Evolutionary conservation across 2,888 invertebrate genomes (phyloP), one percentile per base, ranked within the genome.

Genomic region (Cerastis leucographa): DNA sequence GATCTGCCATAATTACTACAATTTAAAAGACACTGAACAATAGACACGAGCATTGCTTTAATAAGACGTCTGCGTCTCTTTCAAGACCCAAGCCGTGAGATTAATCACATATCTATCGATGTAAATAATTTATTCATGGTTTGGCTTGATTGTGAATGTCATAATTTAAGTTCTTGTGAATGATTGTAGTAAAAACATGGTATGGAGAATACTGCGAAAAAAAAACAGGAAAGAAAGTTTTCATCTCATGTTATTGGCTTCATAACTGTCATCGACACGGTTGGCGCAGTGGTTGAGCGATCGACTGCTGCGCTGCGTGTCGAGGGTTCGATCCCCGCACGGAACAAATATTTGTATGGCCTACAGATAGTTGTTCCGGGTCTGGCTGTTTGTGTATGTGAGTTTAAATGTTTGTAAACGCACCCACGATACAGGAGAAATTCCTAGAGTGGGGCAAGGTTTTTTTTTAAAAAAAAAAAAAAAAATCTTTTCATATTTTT

Each of bases 71-170:
- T 49, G 42, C 19, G 7, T 59, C 4, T 49, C 19, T 9, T 61
- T 40, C 19, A 67, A 12, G n/a, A 0, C 4, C 3, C 29, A 22
- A 65, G 69, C 64, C n/a, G 49, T 22, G 19, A 35, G 0, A 14
- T 56, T 25, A n/a, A 51, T 66, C 65, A 71, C 44, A 25, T 35
- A 49, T 29, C 12, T 14, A 56, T 42, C 9, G 56, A 25, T 51
- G 17, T 25, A 7, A 8, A 25, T 59, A 66, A 78, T 78, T 22
- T 78, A 78, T 66, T 51, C 66, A 54, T 17, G 17, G 44, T 46
- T 29, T 54, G 44, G 12, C 11, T 65, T 71, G 25, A 71, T 78
- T 64, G 17, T 6, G 29, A 59, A 29, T 61, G 17, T 35, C 61
- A 35, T 61, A 2, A 25, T 59, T 59, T 59, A 29, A 2, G 59